phyloP scores from a whole-genome alignment of 2,797 vertebrate genomes.

The Silurus lanzhouensis region DNA sequence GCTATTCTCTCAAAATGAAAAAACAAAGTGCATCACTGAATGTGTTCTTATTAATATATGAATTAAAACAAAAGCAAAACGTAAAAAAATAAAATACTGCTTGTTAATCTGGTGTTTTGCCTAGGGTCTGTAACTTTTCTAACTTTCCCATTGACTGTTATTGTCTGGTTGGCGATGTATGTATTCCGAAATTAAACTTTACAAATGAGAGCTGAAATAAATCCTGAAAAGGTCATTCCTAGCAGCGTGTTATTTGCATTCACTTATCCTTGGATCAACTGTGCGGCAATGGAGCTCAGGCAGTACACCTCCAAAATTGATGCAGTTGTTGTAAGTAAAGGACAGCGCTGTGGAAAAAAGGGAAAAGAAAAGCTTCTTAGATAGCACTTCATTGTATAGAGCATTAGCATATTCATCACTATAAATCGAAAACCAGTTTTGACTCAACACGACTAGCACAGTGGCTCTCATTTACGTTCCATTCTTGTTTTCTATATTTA shows the following conservation, averaged over 20 bases:
- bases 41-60: slow-evolving; percentile 22
- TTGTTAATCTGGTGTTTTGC: slow-evolving; percentile 48
- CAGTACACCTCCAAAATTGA: slow-evolving; percentile 27
- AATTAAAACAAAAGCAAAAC: slow-evolving; percentile 41
- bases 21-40: slow-evolving; percentile 4
- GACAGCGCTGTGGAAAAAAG: slow-evolving; percentile 2
- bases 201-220: slow-evolving; percentile 51
- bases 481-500: slow-evolving; percentile 25
- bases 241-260: slow-evolving; percentile 52
- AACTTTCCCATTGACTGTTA: slow-evolving; percentile 52
- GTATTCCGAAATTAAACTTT: slow-evolving; percentile 47
- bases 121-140: slow-evolving; percentile 54
- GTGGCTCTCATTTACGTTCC: slow-evolving; percentile 8
- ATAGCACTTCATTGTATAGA: slow-evolving; percentile 19
- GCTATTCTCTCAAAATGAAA: slow-evolving; percentile 16
- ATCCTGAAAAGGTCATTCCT: slow-evolving; percentile 52
- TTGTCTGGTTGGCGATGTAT: slow-evolving; percentile 51
- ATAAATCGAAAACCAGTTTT: slow-evolving; percentile 16
- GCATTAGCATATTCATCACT: slow-evolving; percentile 1
- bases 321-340: slow-evolving; percentile 27
- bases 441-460: not conserved
- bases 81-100: slow-evolving; percentile 26
- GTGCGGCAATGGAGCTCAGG: slow-evolving; percentile 23
- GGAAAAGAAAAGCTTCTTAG: not conserved
- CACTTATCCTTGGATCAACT: slow-evolving; percentile 27